phyloP scores from a whole-genome alignment of 2,888 invertebrate genomes.

The Sycophila texana region DNA sequence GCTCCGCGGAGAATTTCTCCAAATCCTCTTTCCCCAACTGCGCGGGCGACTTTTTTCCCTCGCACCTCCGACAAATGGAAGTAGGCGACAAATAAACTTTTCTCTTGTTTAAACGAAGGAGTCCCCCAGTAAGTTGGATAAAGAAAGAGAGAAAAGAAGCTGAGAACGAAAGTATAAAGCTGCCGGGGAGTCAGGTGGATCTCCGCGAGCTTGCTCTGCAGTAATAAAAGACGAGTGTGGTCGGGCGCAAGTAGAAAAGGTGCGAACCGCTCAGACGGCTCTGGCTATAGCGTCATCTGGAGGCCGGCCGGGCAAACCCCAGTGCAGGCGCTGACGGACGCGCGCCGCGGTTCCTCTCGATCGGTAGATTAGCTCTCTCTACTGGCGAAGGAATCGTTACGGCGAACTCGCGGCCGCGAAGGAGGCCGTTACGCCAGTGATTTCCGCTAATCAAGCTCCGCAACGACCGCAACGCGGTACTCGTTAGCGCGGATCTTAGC shows the following conservation, averaged over 20 bases:
- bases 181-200: background rate
- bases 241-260: conserved; percentile 26
- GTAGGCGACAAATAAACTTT: background rate
- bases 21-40: background rate
- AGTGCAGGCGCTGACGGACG: too few relatives aligned
- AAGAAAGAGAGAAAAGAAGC: background rate
- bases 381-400: too few relatives aligned
- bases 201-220: background rate
- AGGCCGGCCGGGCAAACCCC: background rate
- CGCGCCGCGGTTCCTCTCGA: background rate
- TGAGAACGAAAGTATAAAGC: too few relatives aligned
- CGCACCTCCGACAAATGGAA: too few relatives aligned
- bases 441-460: conserved; percentile 23
- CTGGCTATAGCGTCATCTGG: conserved; percentile 6
- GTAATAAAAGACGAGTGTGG: conserved; percentile 33
- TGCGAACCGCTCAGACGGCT: conserved; percentile 5
- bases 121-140: too few relatives aligned
- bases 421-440: conserved; percentile 1
- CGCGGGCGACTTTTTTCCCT: background rate
- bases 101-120: background rate
- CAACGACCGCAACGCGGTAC: background rate
- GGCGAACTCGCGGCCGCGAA: background rate
- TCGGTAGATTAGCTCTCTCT: too few relatives aligned
- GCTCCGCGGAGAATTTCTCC: background rate
- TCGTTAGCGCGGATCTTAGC: conserved; percentile 15